Evolutionary conservation across 1,140 invertebrate species (phyloP), one percentile per base, ranked within the genome.

Genomic region (Hormaphis cornu): DNA sequence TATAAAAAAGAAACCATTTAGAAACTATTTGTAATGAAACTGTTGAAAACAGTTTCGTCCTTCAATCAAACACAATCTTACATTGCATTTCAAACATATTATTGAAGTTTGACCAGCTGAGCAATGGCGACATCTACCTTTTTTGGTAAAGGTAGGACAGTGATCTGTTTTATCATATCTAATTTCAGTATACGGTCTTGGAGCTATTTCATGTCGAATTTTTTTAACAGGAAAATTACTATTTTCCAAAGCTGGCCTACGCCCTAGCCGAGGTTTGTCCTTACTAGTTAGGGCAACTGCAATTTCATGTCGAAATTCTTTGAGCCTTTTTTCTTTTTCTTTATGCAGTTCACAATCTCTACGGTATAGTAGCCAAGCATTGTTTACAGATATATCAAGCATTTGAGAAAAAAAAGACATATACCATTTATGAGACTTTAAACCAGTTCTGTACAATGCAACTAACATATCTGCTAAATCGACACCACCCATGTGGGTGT

Each of bases 401-500:
- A 72, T 28, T 46, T 74, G 73, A 22, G 35, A 72, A 59, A 75
- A 71, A 46, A 74, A 70, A 46, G 59, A 26, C 33, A 73, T 54
- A 66, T 74, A 74, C 73, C 74, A 76, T 35, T 74, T 75, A 50
- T 61, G 73, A 7, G 73, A 72, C 14, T 69, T 48, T n/a, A 74
- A 16, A 26, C 58, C 14, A 24, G 59, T 74, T 30, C 73, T 40
- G 70, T 75, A 74, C 6, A 72, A 30, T 14, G 33, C 72, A 22
- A 75, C 35, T 1, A 76, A 50, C 52, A 72, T 71, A 48, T 73
- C 75, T 10, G 63, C 56, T 24, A 75, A 37, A 69, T 76, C 74
- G 1, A 76, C 75, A 16, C 73, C 75, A 22, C 74, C 74, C 74
- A 75, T 75, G 28, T 73, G 70, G 14, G n/a, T 37, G 58, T 76